Evolutionary conservation across 2,888 invertebrate species (phyloP).

Genomic region (Stenodema calcarata): DNA sequence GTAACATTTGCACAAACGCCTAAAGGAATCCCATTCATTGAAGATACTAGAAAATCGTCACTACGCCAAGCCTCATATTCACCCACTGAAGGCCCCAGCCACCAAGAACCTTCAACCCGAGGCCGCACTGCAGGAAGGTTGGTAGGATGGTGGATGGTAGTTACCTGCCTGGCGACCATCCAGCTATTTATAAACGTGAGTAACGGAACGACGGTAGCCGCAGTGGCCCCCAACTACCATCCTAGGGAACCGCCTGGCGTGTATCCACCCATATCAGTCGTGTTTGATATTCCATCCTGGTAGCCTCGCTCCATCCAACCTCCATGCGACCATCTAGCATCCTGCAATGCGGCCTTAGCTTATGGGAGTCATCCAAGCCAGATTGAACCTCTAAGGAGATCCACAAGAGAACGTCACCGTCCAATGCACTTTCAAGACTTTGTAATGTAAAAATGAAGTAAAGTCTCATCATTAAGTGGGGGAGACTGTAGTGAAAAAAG

Average conservation of each 20-base stretch:
- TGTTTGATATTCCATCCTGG: no score
- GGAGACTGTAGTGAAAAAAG: constrained; percentile 15
- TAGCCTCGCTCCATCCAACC: no score
- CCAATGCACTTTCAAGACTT: not conserved
- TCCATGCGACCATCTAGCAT: no score
- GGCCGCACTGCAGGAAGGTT: no score
- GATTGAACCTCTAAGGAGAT: not conserved
- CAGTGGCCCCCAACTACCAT: no score
- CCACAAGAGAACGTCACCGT: not conserved
- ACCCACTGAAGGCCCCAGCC: not conserved
- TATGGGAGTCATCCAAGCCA: not conserved
- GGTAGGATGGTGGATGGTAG: no score
- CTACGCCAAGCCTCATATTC: not conserved
- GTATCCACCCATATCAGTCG: no score
- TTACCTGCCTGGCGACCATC: no score
- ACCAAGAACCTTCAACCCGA: not conserved
- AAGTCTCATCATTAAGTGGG: constrained; percentile 5
- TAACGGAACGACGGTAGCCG: no score
- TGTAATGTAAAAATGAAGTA: not conserved
- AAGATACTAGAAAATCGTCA: not conserved
- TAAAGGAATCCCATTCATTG: not conserved
- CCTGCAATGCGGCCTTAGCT: no score
- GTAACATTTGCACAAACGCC: not conserved
- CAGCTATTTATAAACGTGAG: no score
- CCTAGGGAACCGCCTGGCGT: no score